A percentile compares a stretch with the other conserved stretches of the same genome.
phyloP scores from a whole-genome alignment of 2,888 invertebrate species.

The Patella caerulea region DNA sequence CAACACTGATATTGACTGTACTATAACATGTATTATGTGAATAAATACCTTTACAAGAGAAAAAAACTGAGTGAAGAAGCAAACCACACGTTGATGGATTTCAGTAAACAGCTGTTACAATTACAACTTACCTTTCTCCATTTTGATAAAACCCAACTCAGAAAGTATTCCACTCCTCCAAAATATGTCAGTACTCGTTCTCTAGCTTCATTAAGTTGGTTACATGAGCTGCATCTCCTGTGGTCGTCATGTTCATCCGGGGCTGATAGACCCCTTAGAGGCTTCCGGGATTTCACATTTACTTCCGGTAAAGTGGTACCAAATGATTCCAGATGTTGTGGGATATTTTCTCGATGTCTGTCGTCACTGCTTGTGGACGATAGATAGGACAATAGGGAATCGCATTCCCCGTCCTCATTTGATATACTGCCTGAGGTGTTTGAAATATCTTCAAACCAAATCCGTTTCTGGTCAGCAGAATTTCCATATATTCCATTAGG shows the following conservation, averaged over 20 bases:
- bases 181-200: slow-evolving; percentile 34
- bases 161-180: slow-evolving; percentile 37
- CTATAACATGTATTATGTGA: too few species aligned
- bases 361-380: neutral
- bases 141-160: slow-evolving; percentile 42
- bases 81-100: too few species aligned
- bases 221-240: slow-evolving; percentile 26
- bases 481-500: neutral
- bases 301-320: slow-evolving; percentile 21
- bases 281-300: neutral
- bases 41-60: too few species aligned
- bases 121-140: slow-evolving; percentile 40
- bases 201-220: slow-evolving; percentile 28
- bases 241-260: neutral
- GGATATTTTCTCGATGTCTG: slow-evolving; percentile 10
- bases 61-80: too few species aligned
- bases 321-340: slow-evolving; percentile 35
- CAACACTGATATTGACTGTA: too few species aligned
- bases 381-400: neutral
- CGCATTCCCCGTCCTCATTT: slow-evolving; percentile 9
- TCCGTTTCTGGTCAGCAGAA: neutral
- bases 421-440: neutral
- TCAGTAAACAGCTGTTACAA: too few species aligned
- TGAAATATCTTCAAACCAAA: neutral
- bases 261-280: neutral